Evolutionary conservation across 2,888 invertebrate genomes (phyloP), one percentile per base, ranked within the genome.

Genomic region (Pyrgus malvae): DNA sequence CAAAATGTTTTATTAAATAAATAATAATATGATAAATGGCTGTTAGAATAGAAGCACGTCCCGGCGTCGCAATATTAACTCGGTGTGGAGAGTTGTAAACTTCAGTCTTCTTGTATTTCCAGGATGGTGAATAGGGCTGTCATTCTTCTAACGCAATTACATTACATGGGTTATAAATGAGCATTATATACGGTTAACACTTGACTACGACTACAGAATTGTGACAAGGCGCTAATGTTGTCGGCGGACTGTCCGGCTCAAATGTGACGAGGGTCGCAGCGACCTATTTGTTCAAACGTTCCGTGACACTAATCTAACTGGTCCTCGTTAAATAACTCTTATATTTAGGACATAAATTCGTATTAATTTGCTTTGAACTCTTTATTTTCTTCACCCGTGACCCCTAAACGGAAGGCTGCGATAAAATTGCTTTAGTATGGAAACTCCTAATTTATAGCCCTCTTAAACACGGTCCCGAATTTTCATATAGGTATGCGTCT

Each of bases 191-290:
- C 48, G 51, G 42, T 60, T 55, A 53, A 53, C 55, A 55, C 41
- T 48, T 23, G 50, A 60, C 67, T 71, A 71, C 72, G 74, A 78
- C 75, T 74, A 72, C 68, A 66, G 69, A 74, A 70, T 72, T 67
- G 76, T 73, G 71, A 76, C 69, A 71, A 72, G 72, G 71, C 70
- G 67, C 67, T 80, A 74, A 78, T 76, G 71, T 68, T 74, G 76
- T 76, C 72, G 65, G 61, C 69, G 68, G 70, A 73, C 76, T 74
- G 78, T 69, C 69, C 60, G 60, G 58, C 55, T 55, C 48, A 51
- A 58, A 53, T 55, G 61, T 78, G 81, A 81, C 67, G 71, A 79
- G 79, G 81, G 80, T 80, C 72, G 68, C 65, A 66, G 55, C 40
- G 58, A 55, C 61, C 64, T 72, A 72, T 78, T 78, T 78, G 72